phyloP scores from a whole-genome alignment of 2,797 vertebrate genomes.

The Morelia viridis region DNA sequence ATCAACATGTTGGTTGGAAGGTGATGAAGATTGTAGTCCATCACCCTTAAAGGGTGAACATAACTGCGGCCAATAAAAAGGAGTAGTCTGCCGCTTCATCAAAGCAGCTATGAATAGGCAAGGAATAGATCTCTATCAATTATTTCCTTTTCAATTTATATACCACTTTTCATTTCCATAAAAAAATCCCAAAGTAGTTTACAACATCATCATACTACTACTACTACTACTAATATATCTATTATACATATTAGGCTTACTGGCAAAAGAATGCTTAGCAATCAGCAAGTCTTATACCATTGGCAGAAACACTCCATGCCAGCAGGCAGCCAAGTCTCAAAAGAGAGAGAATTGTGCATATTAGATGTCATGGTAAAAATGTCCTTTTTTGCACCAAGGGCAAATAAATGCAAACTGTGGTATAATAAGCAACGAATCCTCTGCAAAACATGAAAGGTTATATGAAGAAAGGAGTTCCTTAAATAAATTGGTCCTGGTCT shows the following conservation, averaged over 20 bases:
- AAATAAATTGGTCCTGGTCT: not conserved
- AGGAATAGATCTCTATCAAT: not conserved
- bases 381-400: not conserved
- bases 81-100: not conserved
- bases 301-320: not conserved
- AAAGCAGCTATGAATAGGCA: constrained; percentile 2
- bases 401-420: not conserved
- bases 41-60: not conserved
- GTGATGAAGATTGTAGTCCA: not conserved
- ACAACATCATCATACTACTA: not conserved
- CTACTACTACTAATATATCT: not conserved
- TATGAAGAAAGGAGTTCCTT: not conserved
- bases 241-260: not conserved
- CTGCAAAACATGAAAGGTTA: not conserved
- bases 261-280: not conserved
- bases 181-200: not conserved
- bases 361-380: not conserved
- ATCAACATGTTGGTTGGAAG: constrained; percentile 7
- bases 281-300: not conserved
- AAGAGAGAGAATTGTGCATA: not conserved
- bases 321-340: not conserved
- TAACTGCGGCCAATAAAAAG: constrained; percentile 43
- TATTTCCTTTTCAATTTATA: not conserved
- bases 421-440: not conserved
- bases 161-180: not conserved